Conservation (phyloP, 2,113 vertebrate species). For the Paralichthys olivaceus region DNA sequence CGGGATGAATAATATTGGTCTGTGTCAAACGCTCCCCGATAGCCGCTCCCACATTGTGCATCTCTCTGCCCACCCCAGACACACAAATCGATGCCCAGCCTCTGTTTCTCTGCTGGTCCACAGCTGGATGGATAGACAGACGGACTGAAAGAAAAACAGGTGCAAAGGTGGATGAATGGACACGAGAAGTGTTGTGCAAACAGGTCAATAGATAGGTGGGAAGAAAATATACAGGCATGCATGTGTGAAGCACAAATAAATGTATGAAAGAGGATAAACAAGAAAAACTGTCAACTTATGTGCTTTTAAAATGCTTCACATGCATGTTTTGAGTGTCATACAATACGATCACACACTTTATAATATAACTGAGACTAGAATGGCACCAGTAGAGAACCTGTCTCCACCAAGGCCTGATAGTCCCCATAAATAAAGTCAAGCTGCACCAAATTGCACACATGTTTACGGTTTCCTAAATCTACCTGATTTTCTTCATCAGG, state of each 20-base stretch:
- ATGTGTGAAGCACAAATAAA: not conserved
- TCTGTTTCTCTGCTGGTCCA: conserved; percentile 38
- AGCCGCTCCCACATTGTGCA: conserved; percentile 60
- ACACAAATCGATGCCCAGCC: conserved; percentile 65
- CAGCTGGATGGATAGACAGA: conserved; percentile 36
- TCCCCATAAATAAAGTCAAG: too few species aligned
- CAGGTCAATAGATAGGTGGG: not conserved
- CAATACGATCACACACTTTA: too few species aligned
- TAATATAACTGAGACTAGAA: too few species aligned
- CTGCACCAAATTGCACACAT: too few species aligned
- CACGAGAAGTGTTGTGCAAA: not conserved
- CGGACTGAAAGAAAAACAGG: conserved; percentile 6
- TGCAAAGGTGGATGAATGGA: conserved; percentile 3
- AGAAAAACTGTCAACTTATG: not conserved
- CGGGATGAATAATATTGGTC: conserved; percentile 80
- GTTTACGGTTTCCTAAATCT: too few species aligned
- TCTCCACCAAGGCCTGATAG: too few species aligned
- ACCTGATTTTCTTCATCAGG: too few species aligned
- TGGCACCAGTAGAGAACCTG: too few species aligned
- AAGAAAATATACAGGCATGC: too few species aligned
- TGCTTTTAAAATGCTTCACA: not conserved
- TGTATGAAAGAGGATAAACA: not conserved
- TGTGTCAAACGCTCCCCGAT: conserved; percentile 67
- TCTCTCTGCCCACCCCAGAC: conserved; percentile 59
- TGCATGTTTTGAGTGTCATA: too few species aligned